Evolutionary conservation across 2,888 invertebrate species (phyloP), one percentile per base, ranked within the genome.

Genomic region (Orthonevra nobilis): DNA sequence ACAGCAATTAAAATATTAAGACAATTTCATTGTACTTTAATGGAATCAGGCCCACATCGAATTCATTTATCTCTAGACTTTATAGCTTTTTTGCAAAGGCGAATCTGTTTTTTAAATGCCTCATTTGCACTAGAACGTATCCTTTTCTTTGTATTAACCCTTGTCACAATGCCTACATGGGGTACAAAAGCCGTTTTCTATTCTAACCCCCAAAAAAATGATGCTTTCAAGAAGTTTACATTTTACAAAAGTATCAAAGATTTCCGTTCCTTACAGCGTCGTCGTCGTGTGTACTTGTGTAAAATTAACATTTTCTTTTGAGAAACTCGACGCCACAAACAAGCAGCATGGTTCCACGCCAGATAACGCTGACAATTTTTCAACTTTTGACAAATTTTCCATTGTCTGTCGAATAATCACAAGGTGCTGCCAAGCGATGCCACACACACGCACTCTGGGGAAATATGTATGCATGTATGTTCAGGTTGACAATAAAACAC

Each of bases 341-440:
- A 72, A 72, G 42, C 79, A 66, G 66, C 66, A 79, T 79, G 79
- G 79, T 73, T 73, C 56, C 73, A 38, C 63, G 72, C 46, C 46
- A 63, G 73, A 79, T 79, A 79, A 73, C 48, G 61, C 14, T 48
- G n/a, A 79, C 68, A 79, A 79, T 79, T 79, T 79, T 79, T 79
- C 79, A 79, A 79, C 73, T 79, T 79, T 79, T 73, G 79, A 79
- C 79, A 79, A 79, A 79, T 79, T 79, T 68, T 66, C 79, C 36
- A 79, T 73, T 79, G 79, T 79, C 66, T 68, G 79, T 48, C 66
- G 73, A 50, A 61, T 73, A 79, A 73, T 79, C 73, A 66, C 79
- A 79, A 56, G 61, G 79, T 63, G 75, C 34, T 64, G 72, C 46
- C 64, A n/a, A n/a, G n/a, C n/a, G n/a, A n/a, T n/a, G 46, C 72